Evolutionary conservation across 2,113 vertebrate genomes (phyloP).

Genomic region (Rhinoderma darwinii): DNA sequence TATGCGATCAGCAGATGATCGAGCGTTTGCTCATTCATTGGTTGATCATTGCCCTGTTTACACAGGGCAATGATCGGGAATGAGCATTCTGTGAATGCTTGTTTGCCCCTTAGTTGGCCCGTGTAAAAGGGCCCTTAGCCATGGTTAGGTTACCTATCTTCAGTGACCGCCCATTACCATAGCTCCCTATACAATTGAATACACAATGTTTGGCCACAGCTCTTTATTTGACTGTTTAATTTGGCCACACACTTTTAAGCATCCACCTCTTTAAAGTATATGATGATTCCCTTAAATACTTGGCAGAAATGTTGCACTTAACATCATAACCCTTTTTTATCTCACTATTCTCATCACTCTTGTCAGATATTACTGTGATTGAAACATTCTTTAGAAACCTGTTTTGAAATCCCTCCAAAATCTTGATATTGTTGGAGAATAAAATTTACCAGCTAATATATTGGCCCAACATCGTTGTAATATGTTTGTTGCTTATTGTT

Average conservation of each 20-base stretch:
- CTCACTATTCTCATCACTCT: neutral
- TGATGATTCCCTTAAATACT: constrained; percentile 32
- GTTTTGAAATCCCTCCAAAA: neutral
- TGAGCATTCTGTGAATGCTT: too few species aligned
- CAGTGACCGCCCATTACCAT: neutral
- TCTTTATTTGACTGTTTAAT: constrained; percentile 12
- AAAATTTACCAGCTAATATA: too few species aligned
- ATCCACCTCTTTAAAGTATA: constrained; percentile 5
- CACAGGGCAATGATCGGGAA: too few species aligned
- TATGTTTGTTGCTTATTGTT: too few species aligned
- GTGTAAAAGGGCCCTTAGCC: too few species aligned
- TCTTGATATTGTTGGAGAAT: too few species aligned
- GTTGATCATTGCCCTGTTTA: too few species aligned
- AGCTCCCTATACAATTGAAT: neutral
- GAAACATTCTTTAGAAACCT: neutral
- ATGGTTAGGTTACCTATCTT: neutral
- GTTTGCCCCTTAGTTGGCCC: too few species aligned
- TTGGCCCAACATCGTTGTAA: too few species aligned
- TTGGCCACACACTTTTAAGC: constrained; percentile 3
- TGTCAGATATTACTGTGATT: neutral
- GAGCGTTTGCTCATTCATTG: too few species aligned
- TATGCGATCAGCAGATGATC: too few species aligned
- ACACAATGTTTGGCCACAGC: neutral
- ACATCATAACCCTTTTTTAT: neutral
- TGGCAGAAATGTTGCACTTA: neutral